Evolutionary conservation across 2,113 vertebrate genomes (phyloP), one percentile per base, ranked within the genome.

Genomic region (human (Homo sapiens)): DNA sequence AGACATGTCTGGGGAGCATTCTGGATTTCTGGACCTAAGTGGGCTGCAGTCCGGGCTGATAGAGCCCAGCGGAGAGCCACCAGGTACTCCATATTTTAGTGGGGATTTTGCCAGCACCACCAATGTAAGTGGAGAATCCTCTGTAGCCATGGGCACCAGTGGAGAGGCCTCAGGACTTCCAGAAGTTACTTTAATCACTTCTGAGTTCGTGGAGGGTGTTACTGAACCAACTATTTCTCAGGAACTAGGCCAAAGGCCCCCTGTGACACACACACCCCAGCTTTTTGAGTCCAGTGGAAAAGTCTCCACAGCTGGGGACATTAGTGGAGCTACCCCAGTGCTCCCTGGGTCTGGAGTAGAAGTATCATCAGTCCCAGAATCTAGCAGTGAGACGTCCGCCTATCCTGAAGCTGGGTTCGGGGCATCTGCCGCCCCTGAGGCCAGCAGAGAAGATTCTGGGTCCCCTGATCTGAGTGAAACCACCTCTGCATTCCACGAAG

Each of bases 161-260:
- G 98, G 98, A n/a, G 98, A 98, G 43, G 20, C 64, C 76, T 99
- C 98, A 0, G 98, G 98, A 13, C 89, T 99, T 95, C 98, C 98
- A 59, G 99, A 99, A 94, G 93, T 99, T 84, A 99, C 98, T 64
- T 97, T 99, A 55, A 97, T 98, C 90, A 98, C 98, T 52, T 98
- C 99, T 32, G 99, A 99, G 93, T 98, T 98, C 32, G 50, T 98
- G 81, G 98, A 99, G 93, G 94, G 96, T 52, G 98, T 99, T 45
- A 98, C 99, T n/a, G 97, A 98, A 85, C 97, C 98, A 68, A 98
- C 92, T 0, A 57, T 98, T 68, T 98, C 98, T 82, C 98, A 99
- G 91, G 99, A 99, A 97, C 97, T 99, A 1, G 98, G 98, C 70
- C 98, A 98, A 48, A 96, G 96, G 94, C 98, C 97, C 73, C 98